A percentile compares a stretch with the other conserved stretches of the same genome.
Conservation (phyloP, 1,140 invertebrate genomes). For the Protaetia brevitarsis region DNA sequence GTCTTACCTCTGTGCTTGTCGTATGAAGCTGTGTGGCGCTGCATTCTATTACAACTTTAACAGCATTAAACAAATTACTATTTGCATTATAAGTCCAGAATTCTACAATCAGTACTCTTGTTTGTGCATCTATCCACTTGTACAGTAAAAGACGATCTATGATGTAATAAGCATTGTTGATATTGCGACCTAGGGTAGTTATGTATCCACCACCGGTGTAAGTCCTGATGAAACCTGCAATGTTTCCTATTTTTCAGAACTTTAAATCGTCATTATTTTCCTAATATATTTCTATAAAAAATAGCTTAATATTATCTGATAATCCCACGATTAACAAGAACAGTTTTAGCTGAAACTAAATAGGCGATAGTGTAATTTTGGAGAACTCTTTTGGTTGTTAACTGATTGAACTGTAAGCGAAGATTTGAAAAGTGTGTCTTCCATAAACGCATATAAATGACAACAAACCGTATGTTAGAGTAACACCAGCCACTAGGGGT, state of each 20-base stretch:
- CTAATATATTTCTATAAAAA: neutral
- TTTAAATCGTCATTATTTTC: neutral
- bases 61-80: slow-evolving; percentile 18
- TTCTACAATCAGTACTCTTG: slow-evolving; percentile 22
- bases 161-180: slow-evolving; percentile 23
- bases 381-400: too few relatives aligned
- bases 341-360: too few relatives aligned
- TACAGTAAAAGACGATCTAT: neutral
- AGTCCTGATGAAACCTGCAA: neutral
- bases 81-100: slow-evolving; percentile 27
- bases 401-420: too few relatives aligned
- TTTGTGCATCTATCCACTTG: slow-evolving; percentile 19
- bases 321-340: too few relatives aligned
- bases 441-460: neutral
- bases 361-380: too few relatives aligned
- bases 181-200: neutral
- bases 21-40: neutral
- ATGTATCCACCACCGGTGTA: slow-evolving; percentile 20
- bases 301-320: too few relatives aligned
- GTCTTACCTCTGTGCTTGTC: neutral
- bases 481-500: neutral
- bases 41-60: neutral
- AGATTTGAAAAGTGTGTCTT: too few relatives aligned
- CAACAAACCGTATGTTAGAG: neutral
- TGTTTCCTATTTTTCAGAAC: neutral